Evolutionary conservation across 1,140 invertebrate species (phyloP).

Genomic region (Zophobas morio): DNA sequence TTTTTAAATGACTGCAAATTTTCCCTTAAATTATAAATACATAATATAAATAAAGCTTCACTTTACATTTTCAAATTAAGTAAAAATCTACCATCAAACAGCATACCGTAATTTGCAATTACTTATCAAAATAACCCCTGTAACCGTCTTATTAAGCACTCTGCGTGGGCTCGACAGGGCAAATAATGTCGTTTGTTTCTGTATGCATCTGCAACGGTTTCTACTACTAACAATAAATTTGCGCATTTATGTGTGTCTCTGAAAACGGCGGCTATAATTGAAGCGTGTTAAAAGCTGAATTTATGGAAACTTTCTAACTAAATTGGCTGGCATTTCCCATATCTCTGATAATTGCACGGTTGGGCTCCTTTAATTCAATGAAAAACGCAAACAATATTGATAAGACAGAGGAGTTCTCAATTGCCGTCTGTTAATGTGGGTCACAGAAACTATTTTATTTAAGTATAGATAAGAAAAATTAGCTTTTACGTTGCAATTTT

Average conservation of each 20-base stretch:
- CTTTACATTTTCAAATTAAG: too few species aligned
- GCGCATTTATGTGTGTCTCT: conserved; percentile 10
- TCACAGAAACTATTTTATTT: conserved; percentile 20
- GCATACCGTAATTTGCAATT: too few species aligned
- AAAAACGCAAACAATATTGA: conserved; percentile 31
- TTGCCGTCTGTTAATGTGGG: conserved; percentile 13
- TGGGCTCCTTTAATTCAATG: conserved; percentile 17
- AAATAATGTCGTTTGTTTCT: neutral
- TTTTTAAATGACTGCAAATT: too few species aligned
- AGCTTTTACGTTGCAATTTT: conserved; percentile 27
- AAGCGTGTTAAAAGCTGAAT: neutral
- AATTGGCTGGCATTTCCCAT: neutral
- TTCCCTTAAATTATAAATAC: too few species aligned
- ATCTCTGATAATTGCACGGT: conserved; percentile 31
- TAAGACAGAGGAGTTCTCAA: conserved; percentile 1
- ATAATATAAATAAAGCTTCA: too few species aligned
- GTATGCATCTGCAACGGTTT: neutral
- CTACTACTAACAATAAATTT: conserved; percentile 7
- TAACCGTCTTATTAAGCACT: neutral
- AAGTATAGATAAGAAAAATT: conserved; percentile 21
- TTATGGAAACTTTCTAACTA: conserved; percentile 24
- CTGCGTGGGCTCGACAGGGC: conserved; percentile 1
- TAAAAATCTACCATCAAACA: too few species aligned
- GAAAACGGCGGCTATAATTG: neutral
- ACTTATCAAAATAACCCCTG: too few species aligned